phyloP scores from a whole-genome alignment of 2,797 vertebrate species.

The Luscinia luscinia region DNA sequence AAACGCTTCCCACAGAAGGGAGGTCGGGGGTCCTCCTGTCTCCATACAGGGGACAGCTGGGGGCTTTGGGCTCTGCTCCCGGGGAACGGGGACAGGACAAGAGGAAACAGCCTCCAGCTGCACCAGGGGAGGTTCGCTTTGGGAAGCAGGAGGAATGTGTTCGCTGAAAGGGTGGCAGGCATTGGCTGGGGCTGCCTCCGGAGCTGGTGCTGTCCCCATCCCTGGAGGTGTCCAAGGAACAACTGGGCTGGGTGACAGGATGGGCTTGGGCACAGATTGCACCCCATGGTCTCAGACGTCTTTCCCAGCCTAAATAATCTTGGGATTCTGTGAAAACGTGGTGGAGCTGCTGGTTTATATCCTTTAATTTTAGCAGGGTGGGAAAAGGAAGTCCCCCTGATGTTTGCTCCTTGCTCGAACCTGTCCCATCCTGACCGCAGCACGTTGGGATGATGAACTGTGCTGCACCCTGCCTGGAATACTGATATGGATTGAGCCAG shows the following conservation, averaged over 20 bases:
- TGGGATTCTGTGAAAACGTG: neutral
- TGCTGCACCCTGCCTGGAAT: neutral
- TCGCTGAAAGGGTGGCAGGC: too few species aligned
- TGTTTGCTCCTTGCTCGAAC: neutral
- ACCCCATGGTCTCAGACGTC: accelerated
- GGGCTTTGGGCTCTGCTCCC: neutral
- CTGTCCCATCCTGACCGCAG: accelerated
- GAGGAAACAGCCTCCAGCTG: neutral
- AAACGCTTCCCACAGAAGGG: neutral
- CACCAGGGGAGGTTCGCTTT: neutral
- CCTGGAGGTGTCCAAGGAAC: neutral
- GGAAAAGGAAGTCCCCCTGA: neutral
- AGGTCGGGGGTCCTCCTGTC: neutral
- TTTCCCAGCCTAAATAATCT: neutral
- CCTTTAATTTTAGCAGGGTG: neutral
- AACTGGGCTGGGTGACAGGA: neutral
- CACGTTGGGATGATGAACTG: accelerated
- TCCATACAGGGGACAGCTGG: neutral
- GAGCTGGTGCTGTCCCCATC: neutral
- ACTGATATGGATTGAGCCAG: neutral
- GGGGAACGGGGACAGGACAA: neutral
- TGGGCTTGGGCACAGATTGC: neutral
- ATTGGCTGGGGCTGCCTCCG: neutral
- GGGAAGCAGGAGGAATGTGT: neutral
- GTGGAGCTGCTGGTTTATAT: neutral